Evolutionary conservation across 2,888 invertebrate genomes (phyloP).

Genomic region (Drosophila mettleri): DNA sequence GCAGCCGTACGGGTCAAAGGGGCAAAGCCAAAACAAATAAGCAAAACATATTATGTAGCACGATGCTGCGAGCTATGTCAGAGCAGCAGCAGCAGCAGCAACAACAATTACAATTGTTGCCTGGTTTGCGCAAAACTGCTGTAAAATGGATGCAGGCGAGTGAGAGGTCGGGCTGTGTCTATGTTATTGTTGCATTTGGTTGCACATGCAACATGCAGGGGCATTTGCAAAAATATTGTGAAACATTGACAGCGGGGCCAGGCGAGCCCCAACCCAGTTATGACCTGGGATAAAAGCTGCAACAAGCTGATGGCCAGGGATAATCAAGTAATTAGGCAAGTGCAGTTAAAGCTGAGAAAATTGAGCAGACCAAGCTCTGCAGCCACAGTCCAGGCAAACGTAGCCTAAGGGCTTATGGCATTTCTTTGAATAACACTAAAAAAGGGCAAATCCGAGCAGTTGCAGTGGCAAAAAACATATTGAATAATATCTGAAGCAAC

Average conservation of each 20-base stretch:
- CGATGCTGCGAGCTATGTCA: conserved; percentile 49
- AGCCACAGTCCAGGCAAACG: background rate
- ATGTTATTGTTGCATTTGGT: conserved; percentile 35
- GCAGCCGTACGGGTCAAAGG: conserved; percentile 15
- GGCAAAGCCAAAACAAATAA: conserved; percentile 51
- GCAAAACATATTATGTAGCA: conserved; percentile 60
- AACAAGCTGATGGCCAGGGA: conserved; percentile 2
- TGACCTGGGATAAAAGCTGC: background rate
- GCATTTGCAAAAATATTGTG: conserved; percentile 26
- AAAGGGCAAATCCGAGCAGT: no score
- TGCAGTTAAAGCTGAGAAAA: background rate
- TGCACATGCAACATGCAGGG: conserved; percentile 29
- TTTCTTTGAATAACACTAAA: background rate
- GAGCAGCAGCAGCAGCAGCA: conserved; percentile 35
- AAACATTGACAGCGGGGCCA: conserved; percentile 20
- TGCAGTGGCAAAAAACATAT: conserved; percentile 12
- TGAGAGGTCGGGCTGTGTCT: background rate
- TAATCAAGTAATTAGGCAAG: conserved; percentile 27
- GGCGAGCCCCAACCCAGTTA: conserved; percentile 3
- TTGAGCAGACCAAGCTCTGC: background rate
- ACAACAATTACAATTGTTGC: conserved; percentile 41
- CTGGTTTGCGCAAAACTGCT: conserved; percentile 47
- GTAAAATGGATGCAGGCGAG: conserved; percentile 8
- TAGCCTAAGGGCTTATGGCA: conserved; percentile 2
- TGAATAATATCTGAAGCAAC: conserved; percentile 2